Evolutionary conservation across 2,797 vertebrate genomes (phyloP).

Genomic region (Urophycis tenuis): DNA sequence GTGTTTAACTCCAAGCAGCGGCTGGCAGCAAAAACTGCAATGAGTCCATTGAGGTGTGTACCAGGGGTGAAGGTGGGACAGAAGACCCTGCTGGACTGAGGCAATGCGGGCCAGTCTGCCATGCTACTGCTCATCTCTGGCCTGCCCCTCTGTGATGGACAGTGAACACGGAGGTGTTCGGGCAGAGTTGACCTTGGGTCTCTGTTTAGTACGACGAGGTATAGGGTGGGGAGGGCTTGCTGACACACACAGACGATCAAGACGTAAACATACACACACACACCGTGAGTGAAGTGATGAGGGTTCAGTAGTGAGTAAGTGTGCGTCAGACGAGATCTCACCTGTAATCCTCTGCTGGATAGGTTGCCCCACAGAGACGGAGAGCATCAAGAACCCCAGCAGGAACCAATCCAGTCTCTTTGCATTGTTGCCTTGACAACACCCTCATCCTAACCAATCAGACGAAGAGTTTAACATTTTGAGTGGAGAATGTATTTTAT

Average conservation of each 20-base stretch:
- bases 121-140: too few species aligned
- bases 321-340: constrained; percentile 28
- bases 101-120: too few species aligned
- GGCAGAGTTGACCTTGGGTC: too few species aligned
- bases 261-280: too few species aligned
- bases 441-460: constrained; percentile 63
- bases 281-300: not conserved
- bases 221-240: not conserved
- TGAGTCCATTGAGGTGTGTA: too few species aligned
- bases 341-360: constrained; percentile 59
- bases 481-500: not conserved
- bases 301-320: not conserved
- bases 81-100: too few species aligned
- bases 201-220: too few species aligned
- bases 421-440: constrained; percentile 60
- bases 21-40: too few species aligned
- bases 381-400: constrained; percentile 64
- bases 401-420: constrained; percentile 66
- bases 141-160: too few species aligned
- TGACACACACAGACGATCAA: not conserved
- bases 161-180: too few species aligned
- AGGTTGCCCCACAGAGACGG: constrained; percentile 69
- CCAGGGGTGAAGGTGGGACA: too few species aligned
- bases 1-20: too few species aligned
- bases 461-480: constrained; percentile 5